Percentiles rank a stretch among this genome's conserved stretches.
Evolutionary conservation across 2,113 vertebrate genomes (phyloP).

Genomic region (Catharus fuscescens): DNA sequence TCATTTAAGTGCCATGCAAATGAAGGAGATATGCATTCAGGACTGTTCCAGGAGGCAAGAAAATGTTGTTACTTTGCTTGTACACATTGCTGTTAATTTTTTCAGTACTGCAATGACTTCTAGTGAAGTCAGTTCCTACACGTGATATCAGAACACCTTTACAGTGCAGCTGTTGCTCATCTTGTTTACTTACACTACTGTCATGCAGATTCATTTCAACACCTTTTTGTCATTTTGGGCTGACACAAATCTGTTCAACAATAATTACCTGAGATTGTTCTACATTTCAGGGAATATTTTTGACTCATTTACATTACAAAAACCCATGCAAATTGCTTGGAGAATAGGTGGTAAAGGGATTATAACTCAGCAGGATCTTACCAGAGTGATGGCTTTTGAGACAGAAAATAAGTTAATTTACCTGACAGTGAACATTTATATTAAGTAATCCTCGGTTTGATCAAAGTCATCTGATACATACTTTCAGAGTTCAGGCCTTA

Average conservation of each 20-base stretch:
- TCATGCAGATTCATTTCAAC: not conserved
- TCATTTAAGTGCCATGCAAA: not conserved
- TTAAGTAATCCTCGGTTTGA: not conserved
- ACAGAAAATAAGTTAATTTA: not conserved
- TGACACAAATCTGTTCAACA: not conserved
- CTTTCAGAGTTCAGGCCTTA: not conserved
- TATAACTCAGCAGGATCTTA: not conserved
- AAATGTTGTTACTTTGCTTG: not conserved
- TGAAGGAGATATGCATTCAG: not conserved
- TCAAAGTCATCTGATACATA: not conserved
- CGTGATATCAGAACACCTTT: not conserved
- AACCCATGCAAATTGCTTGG: not conserved
- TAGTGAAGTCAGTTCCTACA: not conserved
- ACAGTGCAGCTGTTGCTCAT: not conserved
- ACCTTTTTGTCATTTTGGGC: not conserved
- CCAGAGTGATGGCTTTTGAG: not conserved
- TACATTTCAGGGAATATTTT: not conserved
- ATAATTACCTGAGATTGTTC: conserved; percentile 6
- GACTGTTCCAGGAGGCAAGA: not conserved
- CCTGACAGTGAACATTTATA: not conserved
- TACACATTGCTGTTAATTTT: not conserved
- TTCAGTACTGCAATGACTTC: not conserved
- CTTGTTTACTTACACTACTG: not conserved
- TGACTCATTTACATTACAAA: conserved; percentile 5
- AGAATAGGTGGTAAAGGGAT: not conserved